Base-by-base conservation (phyloP, 2,888 invertebrate genomes). In the Epinotia demarniana region DNA sequence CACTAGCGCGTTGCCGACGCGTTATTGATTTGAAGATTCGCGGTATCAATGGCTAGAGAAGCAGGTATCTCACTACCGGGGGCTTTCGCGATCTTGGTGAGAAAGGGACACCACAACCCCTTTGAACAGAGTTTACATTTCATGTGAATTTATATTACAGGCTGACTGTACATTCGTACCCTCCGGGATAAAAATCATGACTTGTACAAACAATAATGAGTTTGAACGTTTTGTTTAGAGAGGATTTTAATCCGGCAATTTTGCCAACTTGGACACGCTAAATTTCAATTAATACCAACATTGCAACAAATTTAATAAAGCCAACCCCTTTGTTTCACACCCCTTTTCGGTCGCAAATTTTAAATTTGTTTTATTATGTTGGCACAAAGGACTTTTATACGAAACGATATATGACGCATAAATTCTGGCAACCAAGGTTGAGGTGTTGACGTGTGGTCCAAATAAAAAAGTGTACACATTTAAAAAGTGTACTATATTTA, bases 361-460 rank as follows among this genome's bases (percentile, higher is more conserved):
- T 62, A 58, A 72, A 67, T 69, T 62, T 39, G 57, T 53, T 75
- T 70, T 75, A 60, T 75, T 64, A 66, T 60, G 69, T 74, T 58
- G 43, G 69, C 63, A 57, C 57, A 62, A 68, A 63, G 68, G 62
- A 74, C 64, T 74, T 69, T 62, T 39, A 46, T 55, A 53, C 23
- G 23, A 75, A 70, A 64, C 57, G 18, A 69, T 73, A 49, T 74
- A 63, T 27, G 60, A 61, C 49, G 62, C 49, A 53, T 63, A 58
- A 23, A 70, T 43, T 11, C 70, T 66, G 70, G 69, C 70, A 57
- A 18, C 19, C 58, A 66, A 75, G 64, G 70, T 39, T 60, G n/a
- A 60, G 19, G 53, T 27, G 19, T 23, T 66, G 66, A 18, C 27
- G 69, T 60, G 39, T 66, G 43, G 70, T 43, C 53, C 60, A 75